These are phyloP conservation scores for Synaphobranchus kaupii DNA, from an alignment of 2,797 vertebrate species.

Conservation along the genomic window DNA sequence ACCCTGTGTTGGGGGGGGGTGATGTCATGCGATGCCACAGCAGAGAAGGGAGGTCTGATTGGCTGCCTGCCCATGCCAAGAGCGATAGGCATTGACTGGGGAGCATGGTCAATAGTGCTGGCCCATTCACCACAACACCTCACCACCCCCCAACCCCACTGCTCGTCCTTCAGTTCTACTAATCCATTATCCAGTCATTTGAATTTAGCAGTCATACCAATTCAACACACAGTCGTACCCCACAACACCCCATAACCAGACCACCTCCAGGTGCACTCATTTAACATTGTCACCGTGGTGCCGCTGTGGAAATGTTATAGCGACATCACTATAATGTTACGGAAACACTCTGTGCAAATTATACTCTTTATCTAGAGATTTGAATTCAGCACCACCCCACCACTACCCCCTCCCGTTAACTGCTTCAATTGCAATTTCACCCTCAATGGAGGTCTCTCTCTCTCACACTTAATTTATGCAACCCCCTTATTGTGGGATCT, in stretches of 20 bases:
- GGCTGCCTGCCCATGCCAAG: constrained; percentile 35
- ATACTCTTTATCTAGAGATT: background rate
- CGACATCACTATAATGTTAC: background rate
- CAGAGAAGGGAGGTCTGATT: constrained; percentile 39
- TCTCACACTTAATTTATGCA: constrained; percentile 4
- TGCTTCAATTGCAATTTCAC: constrained; percentile 13
- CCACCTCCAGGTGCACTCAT: background rate
- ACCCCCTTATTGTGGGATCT: background rate
- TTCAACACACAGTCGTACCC: constrained; percentile 28
- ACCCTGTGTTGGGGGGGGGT: constrained; percentile 18
- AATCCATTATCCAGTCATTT: constrained; percentile 40
- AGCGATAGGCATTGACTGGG: constrained; percentile 25
- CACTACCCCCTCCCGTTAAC: background rate
- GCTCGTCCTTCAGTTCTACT: constrained; percentile 34
- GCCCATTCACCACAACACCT: constrained; percentile 26
- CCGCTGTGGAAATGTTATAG: background rate
- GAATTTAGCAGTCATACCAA: constrained; percentile 36
- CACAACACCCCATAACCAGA: background rate
- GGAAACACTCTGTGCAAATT: background rate
- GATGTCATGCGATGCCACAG: constrained; percentile 56
- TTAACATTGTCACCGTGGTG: background rate
- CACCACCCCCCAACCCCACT: background rate
- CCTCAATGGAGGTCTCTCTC: constrained; percentile 16
- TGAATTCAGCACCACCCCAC: background rate
- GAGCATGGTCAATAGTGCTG: constrained; percentile 41